Base-by-base conservation (phyloP, 2,888 invertebrate genomes). In the Tachina grossa region DNA sequence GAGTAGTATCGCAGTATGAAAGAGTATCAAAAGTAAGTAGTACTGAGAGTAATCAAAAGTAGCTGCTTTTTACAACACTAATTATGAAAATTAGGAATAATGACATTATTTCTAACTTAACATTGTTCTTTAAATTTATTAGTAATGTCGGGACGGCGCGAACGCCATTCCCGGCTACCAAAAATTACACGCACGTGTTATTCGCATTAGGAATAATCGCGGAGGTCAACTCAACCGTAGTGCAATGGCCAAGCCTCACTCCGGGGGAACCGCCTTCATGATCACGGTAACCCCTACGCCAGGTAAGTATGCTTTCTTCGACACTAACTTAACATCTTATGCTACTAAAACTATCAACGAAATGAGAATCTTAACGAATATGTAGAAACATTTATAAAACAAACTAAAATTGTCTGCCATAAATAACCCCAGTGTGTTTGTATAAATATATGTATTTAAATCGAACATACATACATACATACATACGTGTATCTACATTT, bases 191-290 rank as follows among this genome's bases (percentile, higher is more conserved):
- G 94, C 94, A 95, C 95, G 95, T 95, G 95, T 95, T 95, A 94
- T 94, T 94, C 95, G 93, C 95, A 94, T 95, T 95, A 95, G 95
- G 94, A 94, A 94, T 94, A 95, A 95, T 95, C 95, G 95, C 95
- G 95, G 94, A 94, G 94, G 95, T 95, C 95, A 96, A 94, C 95
- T 94, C 94, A 93, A 93, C 94, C 95, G 93, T 31, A 31, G 95
- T 96, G 95, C 95, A 95, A 96, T 91, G 91, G 85, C 89, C 89
- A 88, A 90, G 91, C 88, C 91, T 91, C 91, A 87, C 91, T 90
- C 91, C 89, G 91, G 90, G 89, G 91, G 90, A 91, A 90, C 90
- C 90, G 91, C 91, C 91, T 91, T 91, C 85, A 86, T 91, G 91
- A 91, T 91, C 91, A 91, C 90, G 91, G 90, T 90, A 89, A 90